These are phyloP conservation scores for Trichacis sp. DNA, from an alignment of 2,888 invertebrate genomes.

Conservation along the genomic window DNA sequence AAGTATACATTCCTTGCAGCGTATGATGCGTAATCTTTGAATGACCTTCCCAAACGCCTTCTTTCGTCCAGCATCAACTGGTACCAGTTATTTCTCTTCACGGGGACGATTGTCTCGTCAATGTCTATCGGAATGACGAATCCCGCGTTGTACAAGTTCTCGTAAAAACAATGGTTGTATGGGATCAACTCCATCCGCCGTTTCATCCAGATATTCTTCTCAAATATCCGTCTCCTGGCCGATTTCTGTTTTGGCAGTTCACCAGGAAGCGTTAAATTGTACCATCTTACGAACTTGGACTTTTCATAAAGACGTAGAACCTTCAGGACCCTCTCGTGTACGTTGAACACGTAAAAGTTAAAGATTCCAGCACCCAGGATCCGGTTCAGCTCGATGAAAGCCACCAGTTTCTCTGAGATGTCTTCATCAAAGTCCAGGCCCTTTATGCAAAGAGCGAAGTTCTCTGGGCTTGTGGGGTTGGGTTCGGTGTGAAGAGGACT, in stretches of 20 bases:
- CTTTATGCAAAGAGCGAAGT: slow-evolving; percentile 80
- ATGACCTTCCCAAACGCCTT: slow-evolving; percentile 61
- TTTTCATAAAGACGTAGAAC: slow-evolving; percentile 73
- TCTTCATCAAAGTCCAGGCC: slow-evolving; percentile 77
- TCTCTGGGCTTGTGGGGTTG: slow-evolving; percentile 45
- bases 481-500: slow-evolving; percentile 8
- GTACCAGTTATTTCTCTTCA: slow-evolving; percentile 73
- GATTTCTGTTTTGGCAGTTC: slow-evolving; percentile 68
- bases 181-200: slow-evolving; percentile 79
- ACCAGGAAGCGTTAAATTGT: slow-evolving; percentile 60
- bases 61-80: slow-evolving; percentile 71
- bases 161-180: slow-evolving; percentile 84
- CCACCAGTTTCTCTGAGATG: slow-evolving; percentile 74
- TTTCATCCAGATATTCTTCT: slow-evolving; percentile 75
- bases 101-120: slow-evolving; percentile 81
- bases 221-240: slow-evolving; percentile 65
- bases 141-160: slow-evolving; percentile 76
- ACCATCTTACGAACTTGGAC: slow-evolving; percentile 61
- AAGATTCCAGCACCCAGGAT: slow-evolving; percentile 78
- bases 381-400: slow-evolving; percentile 79
- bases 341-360: slow-evolving; percentile 75
- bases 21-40: slow-evolving; percentile 73
- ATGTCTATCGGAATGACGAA: slow-evolving; percentile 79
- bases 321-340: slow-evolving; percentile 72
- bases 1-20: slow-evolving; percentile 79